Conservation (phyloP, 1,140 invertebrate species). For the Campoletis sonorensis region DNA sequence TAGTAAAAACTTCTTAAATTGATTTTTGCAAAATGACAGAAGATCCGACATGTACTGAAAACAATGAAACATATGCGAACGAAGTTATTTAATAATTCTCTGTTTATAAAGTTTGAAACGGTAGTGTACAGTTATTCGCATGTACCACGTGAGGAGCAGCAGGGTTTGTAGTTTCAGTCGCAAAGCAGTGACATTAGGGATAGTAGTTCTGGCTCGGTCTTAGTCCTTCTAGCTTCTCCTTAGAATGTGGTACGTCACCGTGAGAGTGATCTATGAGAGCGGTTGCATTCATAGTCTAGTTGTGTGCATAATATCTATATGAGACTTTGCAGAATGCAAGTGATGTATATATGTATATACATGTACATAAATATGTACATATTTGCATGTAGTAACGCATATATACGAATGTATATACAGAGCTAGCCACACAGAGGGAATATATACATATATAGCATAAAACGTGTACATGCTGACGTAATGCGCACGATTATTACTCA, state of each 20-base stretch:
- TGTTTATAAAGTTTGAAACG: no score
- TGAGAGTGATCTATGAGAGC: slow-evolving; percentile 67
- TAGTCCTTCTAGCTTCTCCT: slow-evolving; percentile 57
- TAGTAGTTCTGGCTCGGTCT: slow-evolving; percentile 27
- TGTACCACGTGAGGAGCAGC: background rate
- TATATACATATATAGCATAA: background rate
- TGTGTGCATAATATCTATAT: slow-evolving; percentile 18
- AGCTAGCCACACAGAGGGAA: no score
- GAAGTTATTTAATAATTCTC: no score
- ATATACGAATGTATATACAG: no score
- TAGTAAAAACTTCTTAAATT: no score
- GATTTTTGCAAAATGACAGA: no score
- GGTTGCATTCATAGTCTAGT: slow-evolving; percentile 58
- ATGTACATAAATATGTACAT: slow-evolving; percentile 1
- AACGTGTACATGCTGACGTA: slow-evolving; percentile 64
- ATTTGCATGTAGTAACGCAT: no score
- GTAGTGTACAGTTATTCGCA: background rate
- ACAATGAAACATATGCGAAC: no score
- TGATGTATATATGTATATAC: slow-evolving; percentile 35
- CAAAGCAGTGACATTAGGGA: background rate
- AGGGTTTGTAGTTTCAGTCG: slow-evolving; percentile 20
- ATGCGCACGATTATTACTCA: slow-evolving; percentile 70
- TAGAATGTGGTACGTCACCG: slow-evolving; percentile 63
- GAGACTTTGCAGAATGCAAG: slow-evolving; percentile 54
- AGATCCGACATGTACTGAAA: no score